These are phyloP conservation scores for Patella pellucida DNA, from an alignment of 2,888 invertebrate genomes.

Conservation along the genomic window DNA sequence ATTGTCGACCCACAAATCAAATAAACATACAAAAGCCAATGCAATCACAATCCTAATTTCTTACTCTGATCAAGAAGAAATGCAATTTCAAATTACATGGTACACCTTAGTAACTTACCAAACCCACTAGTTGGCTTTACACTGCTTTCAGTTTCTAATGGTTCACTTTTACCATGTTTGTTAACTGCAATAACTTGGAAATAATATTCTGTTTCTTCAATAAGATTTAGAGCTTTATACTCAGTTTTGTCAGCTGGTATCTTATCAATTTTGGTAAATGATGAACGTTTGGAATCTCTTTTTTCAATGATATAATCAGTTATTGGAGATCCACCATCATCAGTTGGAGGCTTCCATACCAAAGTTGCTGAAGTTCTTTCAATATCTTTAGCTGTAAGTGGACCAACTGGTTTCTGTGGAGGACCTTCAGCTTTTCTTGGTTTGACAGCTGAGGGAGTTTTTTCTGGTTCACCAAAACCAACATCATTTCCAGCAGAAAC, in stretches of 20 bases:
- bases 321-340: conserved; percentile 48
- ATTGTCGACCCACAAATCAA: no score
- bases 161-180: conserved; percentile 88
- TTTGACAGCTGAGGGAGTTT: conserved; percentile 20
- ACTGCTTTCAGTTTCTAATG: conserved; percentile 75
- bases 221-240: conserved; percentile 32
- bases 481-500: conserved; percentile 87
- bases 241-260: conserved; percentile 24
- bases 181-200: conserved; percentile 61
- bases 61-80: no score
- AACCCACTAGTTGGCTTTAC: conserved; percentile 76
- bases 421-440: conserved; percentile 27
- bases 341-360: conserved; percentile 41
- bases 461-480: conserved; percentile 71
- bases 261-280: conserved; percentile 31
- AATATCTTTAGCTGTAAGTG: conserved; percentile 42
- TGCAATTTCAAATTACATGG: no score
- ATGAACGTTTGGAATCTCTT: conserved; percentile 26
- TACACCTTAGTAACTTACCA: conserved; percentile 25
- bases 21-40: no score
- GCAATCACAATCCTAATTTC: no score
- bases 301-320: conserved; percentile 46
- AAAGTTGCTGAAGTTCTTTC: conserved; percentile 36
- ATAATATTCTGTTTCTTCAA: conserved; percentile 49
- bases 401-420: conserved; percentile 43